These are phyloP conservation scores for Mustelus asterias DNA, from an alignment of 2,113 vertebrate genomes.

Conservation along the genomic window DNA sequence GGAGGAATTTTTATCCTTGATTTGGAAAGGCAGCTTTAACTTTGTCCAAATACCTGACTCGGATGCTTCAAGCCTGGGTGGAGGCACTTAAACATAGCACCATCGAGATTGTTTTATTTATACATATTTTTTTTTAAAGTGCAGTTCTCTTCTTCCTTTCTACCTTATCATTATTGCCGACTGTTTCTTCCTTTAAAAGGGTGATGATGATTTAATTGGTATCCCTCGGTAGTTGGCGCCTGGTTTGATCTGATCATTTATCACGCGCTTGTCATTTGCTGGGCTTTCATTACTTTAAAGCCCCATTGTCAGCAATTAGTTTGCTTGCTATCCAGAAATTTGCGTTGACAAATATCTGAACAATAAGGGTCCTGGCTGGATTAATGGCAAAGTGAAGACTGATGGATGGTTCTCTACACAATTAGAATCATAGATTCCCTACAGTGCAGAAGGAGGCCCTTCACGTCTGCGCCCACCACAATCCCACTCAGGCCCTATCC, in stretches of 20 bases:
- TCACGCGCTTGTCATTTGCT: conserved; percentile 11
- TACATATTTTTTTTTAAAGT: background rate
- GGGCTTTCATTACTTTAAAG: background rate
- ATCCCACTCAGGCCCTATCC: too few species aligned
- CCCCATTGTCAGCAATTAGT: conserved; percentile 21
- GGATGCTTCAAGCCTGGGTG: background rate
- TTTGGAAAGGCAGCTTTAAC: background rate
- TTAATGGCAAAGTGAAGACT: background rate
- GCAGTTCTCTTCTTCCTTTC: background rate
- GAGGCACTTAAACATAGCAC: background rate
- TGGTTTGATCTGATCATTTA: conserved; percentile 28
- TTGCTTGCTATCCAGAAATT: conserved; percentile 29
- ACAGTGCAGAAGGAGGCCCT: too few species aligned
- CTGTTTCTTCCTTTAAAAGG: background rate
- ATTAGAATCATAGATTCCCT: background rate
- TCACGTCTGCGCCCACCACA: too few species aligned
- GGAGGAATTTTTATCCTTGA: background rate
- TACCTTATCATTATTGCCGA: background rate
- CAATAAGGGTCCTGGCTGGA: background rate
- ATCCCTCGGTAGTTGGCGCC: background rate
- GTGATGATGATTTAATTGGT: conserved; percentile 34
- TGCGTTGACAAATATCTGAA: background rate
- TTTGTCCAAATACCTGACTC: background rate
- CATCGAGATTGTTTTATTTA: background rate
- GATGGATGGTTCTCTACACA: background rate